Base-by-base conservation (phyloP, 2,888 invertebrate genomes). In the Drosophila mettleri region DNA sequence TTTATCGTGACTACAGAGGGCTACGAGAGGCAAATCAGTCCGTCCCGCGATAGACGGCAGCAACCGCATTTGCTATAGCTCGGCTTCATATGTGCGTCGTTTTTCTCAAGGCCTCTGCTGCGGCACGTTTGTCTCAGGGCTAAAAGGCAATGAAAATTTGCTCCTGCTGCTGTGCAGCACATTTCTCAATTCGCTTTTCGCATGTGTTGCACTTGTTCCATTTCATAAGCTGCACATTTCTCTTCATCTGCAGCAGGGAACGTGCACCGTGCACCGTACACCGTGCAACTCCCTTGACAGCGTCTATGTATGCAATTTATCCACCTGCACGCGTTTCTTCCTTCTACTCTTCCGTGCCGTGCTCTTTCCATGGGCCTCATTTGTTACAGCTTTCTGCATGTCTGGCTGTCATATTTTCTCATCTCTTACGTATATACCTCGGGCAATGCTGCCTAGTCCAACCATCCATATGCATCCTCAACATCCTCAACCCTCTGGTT, bases 181-280 rank as follows among this genome's bases (percentile, higher is more conserved):
- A 63, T 57, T 70, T 70, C 34, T 43, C 49, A 60, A 63, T 60
- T 63, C 61, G 51, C 71, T 64, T 77, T 71, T 69, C 65, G 65
- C 79, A 76, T 78, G 76, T 76, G 76, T 77, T 81, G 64, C 74
- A 73, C 62, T 57, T 65, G 65, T 60, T 70, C 61, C 84, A 81
- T 82, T 84, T 76, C 75, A 81, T 75, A 84, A 84, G 84, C 84
- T 82, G 78, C 79, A 79, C 85, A 85, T 82, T 84, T 80, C 80
- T 82, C 79, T 71, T 74, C 68, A 74, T 74, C 69, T 61, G 61
- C 48, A 48, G 55, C 53, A 27, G 49, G 46, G 39, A 58, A 29
- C 41, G 34, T 7, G 45, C 55, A 51, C 18, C 22, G 34, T 22
- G 46, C 60, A 45, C 38, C 33, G n/a, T n/a, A 34, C 45, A 38